These are phyloP conservation scores for Proisotoma minuta DNA, from an alignment of 2,888 invertebrate species.

Conservation along the genomic window DNA sequence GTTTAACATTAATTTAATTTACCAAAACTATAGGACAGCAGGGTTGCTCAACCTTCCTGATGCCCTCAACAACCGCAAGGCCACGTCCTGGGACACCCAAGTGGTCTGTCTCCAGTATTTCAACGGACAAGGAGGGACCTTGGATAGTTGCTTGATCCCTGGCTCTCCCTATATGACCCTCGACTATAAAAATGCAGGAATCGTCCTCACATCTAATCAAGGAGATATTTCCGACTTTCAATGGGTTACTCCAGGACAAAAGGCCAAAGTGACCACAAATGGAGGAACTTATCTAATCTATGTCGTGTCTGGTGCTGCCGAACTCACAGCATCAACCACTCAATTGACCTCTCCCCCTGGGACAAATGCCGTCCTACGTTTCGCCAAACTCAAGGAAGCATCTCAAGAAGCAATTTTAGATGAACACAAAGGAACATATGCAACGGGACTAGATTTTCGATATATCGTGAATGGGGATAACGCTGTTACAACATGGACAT, in stretches of 20 bases:
- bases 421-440: conserved; percentile 12
- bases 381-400: conserved; percentile 28
- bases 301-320: conserved; percentile 11
- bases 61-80: conserved; percentile 25
- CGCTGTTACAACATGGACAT: conserved; percentile 30
- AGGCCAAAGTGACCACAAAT: conserved; percentile 25
- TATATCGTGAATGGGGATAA: conserved; percentile 15
- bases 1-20: too few species aligned
- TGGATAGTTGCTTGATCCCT: conserved; percentile 39
- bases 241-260: conserved; percentile 17
- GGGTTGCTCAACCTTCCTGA: conserved; percentile 24
- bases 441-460: conserved; percentile 18
- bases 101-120: conserved; percentile 36
- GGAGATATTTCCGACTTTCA: conserved; percentile 17
- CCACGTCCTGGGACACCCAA: conserved; percentile 38
- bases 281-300: conserved; percentile 26
- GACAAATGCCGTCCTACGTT: conserved; percentile 25
- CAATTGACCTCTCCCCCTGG: conserved; percentile 17
- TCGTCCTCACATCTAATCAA: conserved; percentile 30
- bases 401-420: conserved; percentile 26
- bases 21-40: too few species aligned
- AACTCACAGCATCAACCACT: conserved; percentile 13
- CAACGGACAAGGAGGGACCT: conserved; percentile 17
- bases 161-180: conserved; percentile 42
- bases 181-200: conserved; percentile 30